Evolutionary conservation across 1,140 invertebrate genomes (phyloP), one percentile per base, ranked within the genome.

Genomic region (Bacillus rossius): DNA sequence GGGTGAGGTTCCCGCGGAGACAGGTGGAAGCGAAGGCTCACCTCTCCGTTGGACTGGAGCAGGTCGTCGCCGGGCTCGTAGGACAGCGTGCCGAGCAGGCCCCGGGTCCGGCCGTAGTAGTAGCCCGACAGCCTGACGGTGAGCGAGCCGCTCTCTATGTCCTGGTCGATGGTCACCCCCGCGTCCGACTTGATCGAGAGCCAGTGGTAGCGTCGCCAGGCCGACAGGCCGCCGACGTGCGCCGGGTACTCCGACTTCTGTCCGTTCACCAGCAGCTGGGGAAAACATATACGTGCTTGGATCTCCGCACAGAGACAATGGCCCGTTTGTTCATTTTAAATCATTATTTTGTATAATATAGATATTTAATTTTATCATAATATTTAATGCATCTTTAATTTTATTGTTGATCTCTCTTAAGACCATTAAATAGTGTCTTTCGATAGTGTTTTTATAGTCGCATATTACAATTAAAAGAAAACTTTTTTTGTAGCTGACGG

Each of bases 51-150:
- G 13, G 88, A 83, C 34, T 85, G 68, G 25, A 81, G 81, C 64
- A 85, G 86, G 69, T 96, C 94, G 68, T 96, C 91, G 67, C 78
- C 88, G 4, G 83, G 82, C 69, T 97, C 94, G 63, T 90, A 86
- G 77, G 96, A 92, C 38, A 86, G 89, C 61, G 90, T 91, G 61
- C 93, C 94, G 5, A 96, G 77, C 19, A 98, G 78, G 65, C 94
- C 94, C 19, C 86, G 84, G 0, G 88, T 77, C 70, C 89, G 92
- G 57, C 87, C 89, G 49, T 87, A 84, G 72, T 95, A 93, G 75
- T 82, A 91, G n/a, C 86, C 90, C 66, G 83, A 83, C 1, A 90
- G 76, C 62, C 76, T 72, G 5, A 92, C 61, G 59, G 78, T 77
- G 68, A 88, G 91, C 34, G 84, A 73, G 71, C 84, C 73, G 10